These are phyloP conservation scores for Oreochromis spilurus DNA, from an alignment of 2,113 vertebrate species.

Conservation along the genomic window DNA sequence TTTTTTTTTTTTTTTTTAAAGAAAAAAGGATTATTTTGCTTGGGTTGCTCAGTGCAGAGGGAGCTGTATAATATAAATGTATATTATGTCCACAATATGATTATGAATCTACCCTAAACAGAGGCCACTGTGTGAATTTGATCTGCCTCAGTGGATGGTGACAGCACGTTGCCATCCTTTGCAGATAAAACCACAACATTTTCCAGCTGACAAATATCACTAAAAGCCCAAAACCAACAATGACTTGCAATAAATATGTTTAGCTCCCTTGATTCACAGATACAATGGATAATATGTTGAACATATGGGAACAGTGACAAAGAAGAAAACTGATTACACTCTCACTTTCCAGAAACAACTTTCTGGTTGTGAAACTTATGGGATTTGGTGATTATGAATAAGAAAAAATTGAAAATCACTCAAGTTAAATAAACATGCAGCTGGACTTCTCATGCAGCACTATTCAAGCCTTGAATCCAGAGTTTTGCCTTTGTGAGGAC, in stretches of 20 bases:
- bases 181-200: background rate
- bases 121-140: fast-evolving
- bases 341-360: background rate
- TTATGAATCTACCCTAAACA: background rate
- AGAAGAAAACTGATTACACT: background rate
- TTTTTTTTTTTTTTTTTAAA: background rate
- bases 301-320: background rate
- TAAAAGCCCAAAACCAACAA: background rate
- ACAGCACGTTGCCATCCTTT: background rate
- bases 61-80: fast-evolving
- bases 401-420: background rate
- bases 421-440: background rate
- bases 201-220: background rate
- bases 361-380: background rate
- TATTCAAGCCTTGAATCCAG: background rate
- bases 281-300: background rate
- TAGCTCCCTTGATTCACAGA: background rate
- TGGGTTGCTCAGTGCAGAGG: background rate
- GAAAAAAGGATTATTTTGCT: background rate
- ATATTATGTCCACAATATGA: background rate
- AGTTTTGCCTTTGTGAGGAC: background rate
- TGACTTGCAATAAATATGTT: background rate
- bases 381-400: background rate
- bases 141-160: background rate
- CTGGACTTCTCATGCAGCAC: background rate